These are phyloP conservation scores for Myotis brandtii DNA, from an alignment of 2,113 vertebrate species.

Conservation along the genomic window DNA sequence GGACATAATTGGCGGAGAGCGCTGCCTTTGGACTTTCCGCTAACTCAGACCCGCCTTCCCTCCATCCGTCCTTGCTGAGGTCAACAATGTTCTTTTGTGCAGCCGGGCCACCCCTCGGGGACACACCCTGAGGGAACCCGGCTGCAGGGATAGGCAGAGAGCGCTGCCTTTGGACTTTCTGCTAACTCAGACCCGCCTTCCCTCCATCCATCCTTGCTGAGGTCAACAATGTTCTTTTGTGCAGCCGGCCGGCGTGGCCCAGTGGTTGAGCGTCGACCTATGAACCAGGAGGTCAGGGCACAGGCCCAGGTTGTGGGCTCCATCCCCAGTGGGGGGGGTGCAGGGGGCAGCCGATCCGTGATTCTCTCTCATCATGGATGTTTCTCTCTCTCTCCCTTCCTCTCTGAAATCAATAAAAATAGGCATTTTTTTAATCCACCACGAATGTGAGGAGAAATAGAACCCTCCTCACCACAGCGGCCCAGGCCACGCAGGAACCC, in stretches of 20 bases:
- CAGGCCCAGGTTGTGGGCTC: no score
- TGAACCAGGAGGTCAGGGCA: no score
- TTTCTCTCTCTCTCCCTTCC: no score
- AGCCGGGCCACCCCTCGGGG: not conserved
- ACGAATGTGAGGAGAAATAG: accelerated
- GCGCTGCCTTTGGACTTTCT: accelerated
- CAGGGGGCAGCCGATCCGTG: no score
- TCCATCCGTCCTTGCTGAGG: not conserved
- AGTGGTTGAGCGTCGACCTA: no score
- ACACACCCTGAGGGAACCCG: not conserved
- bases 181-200: not conserved
- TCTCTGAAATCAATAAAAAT: no score
- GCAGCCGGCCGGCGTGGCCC: no score
- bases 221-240: not conserved
- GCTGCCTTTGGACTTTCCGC: accelerated
- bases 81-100: not conserved
- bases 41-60: not conserved
- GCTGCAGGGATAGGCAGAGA: accelerated
- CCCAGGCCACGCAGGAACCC: not conserved
- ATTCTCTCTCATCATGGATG: no score
- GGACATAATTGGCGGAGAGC: accelerated
- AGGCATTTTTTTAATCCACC: no score
- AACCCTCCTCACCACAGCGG: not conserved
- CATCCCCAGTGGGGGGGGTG: no score
- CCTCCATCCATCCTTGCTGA: not conserved